Conservation (phyloP, 37 sponge, comb jelly and placozoan genomes). For the Aphrocallistes beatrix region DNA sequence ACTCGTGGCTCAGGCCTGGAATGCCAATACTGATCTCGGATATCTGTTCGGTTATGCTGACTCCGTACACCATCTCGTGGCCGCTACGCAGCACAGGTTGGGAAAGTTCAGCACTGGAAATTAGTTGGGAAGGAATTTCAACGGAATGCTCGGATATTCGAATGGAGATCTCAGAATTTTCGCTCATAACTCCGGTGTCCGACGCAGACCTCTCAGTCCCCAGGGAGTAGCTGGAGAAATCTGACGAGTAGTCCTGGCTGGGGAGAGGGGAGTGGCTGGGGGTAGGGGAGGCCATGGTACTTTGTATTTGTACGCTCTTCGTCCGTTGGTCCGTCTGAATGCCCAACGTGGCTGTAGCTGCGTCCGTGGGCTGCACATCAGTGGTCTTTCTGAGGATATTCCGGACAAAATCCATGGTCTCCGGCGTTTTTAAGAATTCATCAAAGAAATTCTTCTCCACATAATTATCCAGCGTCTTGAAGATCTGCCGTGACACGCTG, state of each 20-base stretch:
- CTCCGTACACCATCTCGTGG: too few species aligned
- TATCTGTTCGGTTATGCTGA: too few species aligned
- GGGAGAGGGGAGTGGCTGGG: neutral
- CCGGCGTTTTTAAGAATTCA: neutral
- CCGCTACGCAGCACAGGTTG: too few species aligned
- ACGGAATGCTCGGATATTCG: neutral
- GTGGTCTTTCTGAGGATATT: neutral
- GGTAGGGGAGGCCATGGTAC: neutral
- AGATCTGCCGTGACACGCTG: neutral
- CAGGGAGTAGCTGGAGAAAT: too few species aligned
- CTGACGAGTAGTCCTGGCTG: neutral
- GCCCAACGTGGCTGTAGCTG: neutral
- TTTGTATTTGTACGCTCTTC: neutral
- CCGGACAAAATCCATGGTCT: neutral
- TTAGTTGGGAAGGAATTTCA: neutral
- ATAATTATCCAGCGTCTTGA: neutral
- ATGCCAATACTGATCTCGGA: too few species aligned
- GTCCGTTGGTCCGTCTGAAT: neutral
- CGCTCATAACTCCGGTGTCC: neutral
- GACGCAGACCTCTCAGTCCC: neutral
- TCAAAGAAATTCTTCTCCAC: slow-evolving; percentile 13
- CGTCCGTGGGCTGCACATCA: neutral
- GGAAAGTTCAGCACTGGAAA: too few species aligned
- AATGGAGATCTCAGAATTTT: neutral
- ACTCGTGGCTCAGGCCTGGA: too few species aligned